Base-by-base conservation (phyloP, 2,113 vertebrate species). In the Phalacrocorax aristotelis region DNA sequence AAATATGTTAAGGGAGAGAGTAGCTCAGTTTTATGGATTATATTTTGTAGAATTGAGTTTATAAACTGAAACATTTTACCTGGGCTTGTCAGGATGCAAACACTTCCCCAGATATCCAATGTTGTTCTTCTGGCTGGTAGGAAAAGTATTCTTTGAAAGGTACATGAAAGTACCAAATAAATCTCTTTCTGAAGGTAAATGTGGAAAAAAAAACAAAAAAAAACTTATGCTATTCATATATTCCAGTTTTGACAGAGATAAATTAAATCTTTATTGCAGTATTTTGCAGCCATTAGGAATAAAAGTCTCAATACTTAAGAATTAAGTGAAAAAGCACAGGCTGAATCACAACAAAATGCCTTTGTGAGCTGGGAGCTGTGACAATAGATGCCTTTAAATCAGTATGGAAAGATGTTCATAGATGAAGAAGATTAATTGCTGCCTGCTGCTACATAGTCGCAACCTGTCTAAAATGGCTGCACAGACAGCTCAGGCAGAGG, bases 401-500 rank as follows among this genome's bases (percentile, higher is more conserved):
- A 62, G 34, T 69, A 70, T 36, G 74, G 78, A 83, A 69, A 26
- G 58, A 48, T 90, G 62, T 62, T 93, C 55, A 75, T 8, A 95
- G 64, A 83, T 71, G 88, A 74, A 81, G 38, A 57, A 80, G 60
- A 86, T 71, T 42, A 81, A 86, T 93, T 83, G 68, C 96, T 95
- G 79, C 79, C 68, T 91, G 66, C 89, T 93, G 91, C 69, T 89
- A 51, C 1, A 0, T 44, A 40, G 29, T 87, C 6, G 0, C 65
- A 89, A 83, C 75, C 66, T 70, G 51, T 54, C 66, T 91, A 60
- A 94, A 91, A 94, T 95, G 95, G 94, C 92, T 95, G 90, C 90
- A 70, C 64, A 83, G 34, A 7, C 20, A 86, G 87, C 57, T 52
- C 14, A 6, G 26, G 57, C 10, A 2, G 49, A 84, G 57, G 34